Conservation (phyloP, 1,140 invertebrate genomes). For the Oscheius sp. region DNA sequence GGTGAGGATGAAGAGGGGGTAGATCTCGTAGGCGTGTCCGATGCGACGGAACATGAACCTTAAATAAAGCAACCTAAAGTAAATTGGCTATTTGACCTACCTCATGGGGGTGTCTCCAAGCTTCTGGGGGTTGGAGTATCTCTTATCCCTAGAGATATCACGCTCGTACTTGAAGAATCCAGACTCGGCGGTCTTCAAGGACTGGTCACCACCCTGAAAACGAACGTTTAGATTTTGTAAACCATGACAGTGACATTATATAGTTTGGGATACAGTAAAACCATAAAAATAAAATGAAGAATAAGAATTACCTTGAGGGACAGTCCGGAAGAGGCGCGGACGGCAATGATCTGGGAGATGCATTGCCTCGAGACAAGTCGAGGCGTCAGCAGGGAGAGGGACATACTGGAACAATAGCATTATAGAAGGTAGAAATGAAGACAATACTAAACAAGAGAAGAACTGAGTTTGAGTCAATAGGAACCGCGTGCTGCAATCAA, state of each 20-base stretch:
- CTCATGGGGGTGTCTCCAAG: constrained; percentile 49
- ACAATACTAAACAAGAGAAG: not conserved
- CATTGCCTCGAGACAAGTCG: constrained; percentile 26
- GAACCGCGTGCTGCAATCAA: no score
- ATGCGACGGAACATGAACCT: constrained; percentile 49
- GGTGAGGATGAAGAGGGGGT: constrained; percentile 46
- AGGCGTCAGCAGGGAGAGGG: constrained; percentile 40
- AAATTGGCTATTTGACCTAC: constrained; percentile 27
- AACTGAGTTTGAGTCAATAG: not conserved
- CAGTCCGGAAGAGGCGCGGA: constrained; percentile 10
- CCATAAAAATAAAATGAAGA: not conserved
- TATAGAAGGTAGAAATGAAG: not conserved
- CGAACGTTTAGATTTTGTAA: not conserved
- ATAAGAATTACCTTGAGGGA: constrained; percentile 8
- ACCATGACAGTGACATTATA: not conserved
- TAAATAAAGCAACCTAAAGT: constrained; percentile 3
- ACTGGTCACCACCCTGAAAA: constrained; percentile 5
- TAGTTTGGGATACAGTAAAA: not conserved
- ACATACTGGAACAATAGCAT: constrained; percentile 39
- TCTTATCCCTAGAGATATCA: constrained; percentile 49
- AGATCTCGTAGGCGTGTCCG: constrained; percentile 52
- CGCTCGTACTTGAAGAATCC: constrained; percentile 53
- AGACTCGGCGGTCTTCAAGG: constrained; percentile 18
- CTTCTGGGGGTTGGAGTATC: constrained; percentile 51
- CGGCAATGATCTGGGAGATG: constrained; percentile 8